A percentile compares a stretch with the other conserved stretches of the same genome.
phyloP scores from a whole-genome alignment of 1,140 invertebrate genomes.

The Trypoxylus dichotomus region DNA sequence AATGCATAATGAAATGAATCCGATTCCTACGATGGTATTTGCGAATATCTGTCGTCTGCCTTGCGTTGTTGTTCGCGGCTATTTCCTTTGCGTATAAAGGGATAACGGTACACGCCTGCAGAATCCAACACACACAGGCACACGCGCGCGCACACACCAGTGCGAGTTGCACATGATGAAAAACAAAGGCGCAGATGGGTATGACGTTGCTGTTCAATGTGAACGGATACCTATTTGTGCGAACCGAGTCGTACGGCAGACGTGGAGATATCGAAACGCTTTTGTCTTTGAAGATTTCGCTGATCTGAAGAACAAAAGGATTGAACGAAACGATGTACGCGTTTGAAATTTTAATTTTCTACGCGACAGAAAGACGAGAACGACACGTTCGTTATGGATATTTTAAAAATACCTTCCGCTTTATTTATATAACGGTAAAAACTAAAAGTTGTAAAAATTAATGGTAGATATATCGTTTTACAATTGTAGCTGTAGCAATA shows the following conservation, averaged over 20 bases:
- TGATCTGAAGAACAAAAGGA: background rate
- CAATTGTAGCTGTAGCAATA: no score
- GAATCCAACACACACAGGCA: background rate
- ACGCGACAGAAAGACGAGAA: background rate
- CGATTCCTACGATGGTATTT: background rate
- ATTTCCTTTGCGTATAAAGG: background rate
- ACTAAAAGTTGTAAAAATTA: no score
- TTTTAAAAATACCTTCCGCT: no score
- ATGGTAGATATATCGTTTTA: no score
- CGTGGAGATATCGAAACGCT: background rate
- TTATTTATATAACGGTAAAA: no score
- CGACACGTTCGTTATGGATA: background rate
- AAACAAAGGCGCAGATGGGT: background rate
- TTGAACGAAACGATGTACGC: background rate
- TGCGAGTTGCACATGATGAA: background rate
- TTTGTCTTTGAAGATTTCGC: constrained; percentile 6
- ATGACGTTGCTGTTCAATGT: background rate
- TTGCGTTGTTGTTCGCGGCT: background rate
- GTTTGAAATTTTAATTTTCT: background rate
- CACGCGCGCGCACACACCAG: no score
- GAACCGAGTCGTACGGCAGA: background rate
- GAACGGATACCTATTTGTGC: background rate
- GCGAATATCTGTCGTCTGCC: background rate
- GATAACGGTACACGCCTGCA: background rate
- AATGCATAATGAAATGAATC: background rate